phyloP scores from a whole-genome alignment of 2,113 vertebrate species.

The Conger conger region DNA sequence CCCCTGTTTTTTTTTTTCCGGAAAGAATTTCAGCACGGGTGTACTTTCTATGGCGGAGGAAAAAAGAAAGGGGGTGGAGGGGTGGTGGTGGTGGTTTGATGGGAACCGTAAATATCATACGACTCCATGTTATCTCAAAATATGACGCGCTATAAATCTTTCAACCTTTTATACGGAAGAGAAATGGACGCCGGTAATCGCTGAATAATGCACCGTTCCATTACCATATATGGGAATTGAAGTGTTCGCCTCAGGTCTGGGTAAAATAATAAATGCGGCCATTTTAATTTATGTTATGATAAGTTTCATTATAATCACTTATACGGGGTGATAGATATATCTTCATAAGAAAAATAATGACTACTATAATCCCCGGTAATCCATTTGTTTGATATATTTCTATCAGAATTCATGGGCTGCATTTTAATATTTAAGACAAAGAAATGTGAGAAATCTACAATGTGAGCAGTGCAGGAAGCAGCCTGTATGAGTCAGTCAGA shows the following conservation, averaged over 20 bases:
- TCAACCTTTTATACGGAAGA: slow-evolving; percentile 41
- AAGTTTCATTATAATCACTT: slow-evolving; percentile 72
- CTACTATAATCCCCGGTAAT: slow-evolving; percentile 69
- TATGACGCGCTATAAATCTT: slow-evolving; percentile 63
- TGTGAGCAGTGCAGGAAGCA: not conserved
- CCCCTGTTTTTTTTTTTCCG: not conserved
- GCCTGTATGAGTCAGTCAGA: not conserved
- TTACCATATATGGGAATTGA: slow-evolving; percentile 73
- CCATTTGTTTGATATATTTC: slow-evolving; percentile 72
- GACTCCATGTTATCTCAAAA: slow-evolving; percentile 56
- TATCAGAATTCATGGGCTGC: slow-evolving; percentile 63
- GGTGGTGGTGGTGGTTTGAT: slow-evolving; percentile 49
- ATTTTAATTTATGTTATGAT: slow-evolving; percentile 75
- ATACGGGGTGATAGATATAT: slow-evolving; percentile 66
- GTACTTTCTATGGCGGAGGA: not conserved
- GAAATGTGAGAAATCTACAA: not conserved
- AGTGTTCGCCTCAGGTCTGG: slow-evolving; percentile 55
- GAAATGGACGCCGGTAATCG: slow-evolving; percentile 62
- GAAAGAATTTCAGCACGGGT: not conserved
- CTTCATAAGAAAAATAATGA: slow-evolving; percentile 67
- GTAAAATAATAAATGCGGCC: slow-evolving; percentile 66
- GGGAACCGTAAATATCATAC: slow-evolving; percentile 52
- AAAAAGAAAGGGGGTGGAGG: not conserved
- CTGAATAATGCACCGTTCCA: slow-evolving; percentile 68
- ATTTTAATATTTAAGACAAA: slow-evolving; percentile 47